Conservation (phyloP, 1,140 invertebrate genomes). For the Cylas formicarius region DNA sequence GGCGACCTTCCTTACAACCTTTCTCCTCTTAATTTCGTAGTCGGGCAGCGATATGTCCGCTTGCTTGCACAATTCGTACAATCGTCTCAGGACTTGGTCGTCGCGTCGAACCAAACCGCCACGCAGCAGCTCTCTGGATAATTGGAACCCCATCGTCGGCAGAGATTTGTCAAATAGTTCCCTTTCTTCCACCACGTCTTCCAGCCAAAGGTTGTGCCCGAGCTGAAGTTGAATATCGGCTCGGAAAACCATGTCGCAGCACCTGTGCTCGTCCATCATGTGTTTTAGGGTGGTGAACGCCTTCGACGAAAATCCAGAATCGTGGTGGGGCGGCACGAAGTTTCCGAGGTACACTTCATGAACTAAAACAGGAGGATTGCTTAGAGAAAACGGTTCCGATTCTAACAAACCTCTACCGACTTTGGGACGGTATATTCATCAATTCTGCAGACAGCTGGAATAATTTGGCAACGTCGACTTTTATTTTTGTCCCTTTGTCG, state of each 20-base stretch:
- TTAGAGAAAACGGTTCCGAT: background rate
- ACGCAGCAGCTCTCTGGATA: constrained; percentile 25
- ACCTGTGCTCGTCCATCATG: constrained; percentile 10
- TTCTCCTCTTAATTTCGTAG: constrained; percentile 21
- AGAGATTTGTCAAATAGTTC: constrained; percentile 19
- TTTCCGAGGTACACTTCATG: constrained; percentile 29
- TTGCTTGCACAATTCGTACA: constrained; percentile 28
- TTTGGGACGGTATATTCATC: constrained; percentile 18
- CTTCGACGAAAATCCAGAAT: constrained; percentile 22
- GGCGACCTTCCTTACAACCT: background rate
- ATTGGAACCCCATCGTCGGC: constrained; percentile 19
- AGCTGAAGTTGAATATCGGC: constrained; percentile 28
- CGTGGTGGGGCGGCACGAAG: constrained; percentile 27
- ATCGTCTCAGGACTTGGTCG: constrained; percentile 14
- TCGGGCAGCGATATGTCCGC: constrained; percentile 24
- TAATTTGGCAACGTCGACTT: constrained; percentile 9
- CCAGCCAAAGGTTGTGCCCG: constrained; percentile 27
- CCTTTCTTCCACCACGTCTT: constrained; percentile 27
- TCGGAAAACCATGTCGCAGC: constrained; percentile 17
- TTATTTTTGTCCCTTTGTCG: constrained; percentile 19
- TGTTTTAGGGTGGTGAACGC: constrained; percentile 7
- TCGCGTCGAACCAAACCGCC: constrained; percentile 17
- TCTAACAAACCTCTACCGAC: constrained; percentile 13
- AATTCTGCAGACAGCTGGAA: constrained; percentile 25
- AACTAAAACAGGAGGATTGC: constrained; percentile 21